These are phyloP conservation scores for Drosophila quadrilineata DNA, from an alignment of 1,140 invertebrate species.

Conservation along the genomic window DNA sequence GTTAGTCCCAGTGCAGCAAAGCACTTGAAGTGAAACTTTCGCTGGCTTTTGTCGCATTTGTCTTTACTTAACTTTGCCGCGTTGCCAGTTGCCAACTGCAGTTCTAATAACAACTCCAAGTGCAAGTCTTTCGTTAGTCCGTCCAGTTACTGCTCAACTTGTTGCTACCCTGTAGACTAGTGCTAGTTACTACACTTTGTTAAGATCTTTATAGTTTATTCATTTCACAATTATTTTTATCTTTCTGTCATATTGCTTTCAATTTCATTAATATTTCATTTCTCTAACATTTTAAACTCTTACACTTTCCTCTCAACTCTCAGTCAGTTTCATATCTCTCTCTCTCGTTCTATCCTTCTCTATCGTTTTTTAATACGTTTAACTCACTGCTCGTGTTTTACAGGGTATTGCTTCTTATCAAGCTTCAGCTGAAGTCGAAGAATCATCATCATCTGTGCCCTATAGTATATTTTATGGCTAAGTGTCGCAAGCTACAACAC, in stretches of 20 bases:
- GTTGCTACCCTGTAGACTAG: neutral
- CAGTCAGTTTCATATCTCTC: too few species aligned
- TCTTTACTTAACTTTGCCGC: conserved; percentile 65
- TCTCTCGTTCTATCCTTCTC: neutral
- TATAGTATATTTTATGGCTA: conserved; percentile 30
- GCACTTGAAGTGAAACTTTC: conserved; percentile 71
- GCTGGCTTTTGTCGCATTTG: conserved; percentile 71
- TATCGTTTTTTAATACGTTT: neutral
- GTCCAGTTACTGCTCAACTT: neutral
- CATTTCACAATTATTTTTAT: too few species aligned
- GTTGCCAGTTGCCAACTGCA: conserved; percentile 68
- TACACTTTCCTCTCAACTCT: neutral
- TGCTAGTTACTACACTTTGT: neutral
- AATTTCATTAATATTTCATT: neutral
- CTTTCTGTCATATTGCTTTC: too few species aligned
- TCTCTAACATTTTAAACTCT: neutral
- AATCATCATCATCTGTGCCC: conserved; percentile 52
- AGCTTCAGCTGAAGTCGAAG: conserved; percentile 27
- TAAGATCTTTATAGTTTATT: too few species aligned
- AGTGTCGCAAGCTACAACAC: neutral
- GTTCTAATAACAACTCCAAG: conserved; percentile 34
- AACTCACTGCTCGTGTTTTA: neutral
- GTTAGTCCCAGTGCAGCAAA: too few species aligned
- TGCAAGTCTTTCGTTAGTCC: too few species aligned
- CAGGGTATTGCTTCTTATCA: neutral